Evolutionary conservation across 92 coral and sea anemone genomes (phyloP).

Genomic region (Nematostella vectensis): DNA sequence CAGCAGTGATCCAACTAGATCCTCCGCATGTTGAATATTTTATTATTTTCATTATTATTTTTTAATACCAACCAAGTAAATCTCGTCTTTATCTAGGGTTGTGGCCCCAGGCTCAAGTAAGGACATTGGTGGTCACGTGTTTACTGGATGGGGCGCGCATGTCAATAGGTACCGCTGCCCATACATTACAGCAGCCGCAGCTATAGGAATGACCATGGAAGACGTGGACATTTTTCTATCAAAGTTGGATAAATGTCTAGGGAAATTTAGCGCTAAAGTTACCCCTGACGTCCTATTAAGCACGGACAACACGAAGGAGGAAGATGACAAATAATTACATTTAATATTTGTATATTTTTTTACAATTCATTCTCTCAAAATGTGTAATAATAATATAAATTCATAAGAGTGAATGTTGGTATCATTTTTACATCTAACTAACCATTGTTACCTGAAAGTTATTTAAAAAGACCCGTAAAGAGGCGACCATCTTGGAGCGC

Average conservation of each 20-base stretch:
- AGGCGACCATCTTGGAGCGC: too few relatives aligned
- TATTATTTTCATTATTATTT: too few relatives aligned
- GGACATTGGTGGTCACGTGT: slow-evolving; percentile 82
- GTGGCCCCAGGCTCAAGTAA: slow-evolving; percentile 75
- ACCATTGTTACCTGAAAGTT: too few relatives aligned
- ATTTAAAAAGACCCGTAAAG: too few relatives aligned
- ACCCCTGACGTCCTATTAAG: background rate
- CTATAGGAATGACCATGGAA: slow-evolving; percentile 85
- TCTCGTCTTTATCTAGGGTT: slow-evolving; percentile 41
- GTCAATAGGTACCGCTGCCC: slow-evolving; percentile 73
- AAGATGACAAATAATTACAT: background rate
- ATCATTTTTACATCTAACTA: too few relatives aligned
- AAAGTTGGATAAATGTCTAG: slow-evolving; percentile 81
- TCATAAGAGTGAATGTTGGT: too few relatives aligned
- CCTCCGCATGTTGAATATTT: too few relatives aligned
- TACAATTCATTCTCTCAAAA: too few relatives aligned
- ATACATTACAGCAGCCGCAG: slow-evolving; percentile 95
- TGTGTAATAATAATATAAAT: too few relatives aligned
- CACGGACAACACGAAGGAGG: background rate
- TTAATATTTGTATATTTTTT: too few relatives aligned
- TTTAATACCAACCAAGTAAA: too few relatives aligned
- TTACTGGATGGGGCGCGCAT: slow-evolving; percentile 97
- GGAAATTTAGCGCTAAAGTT: slow-evolving; percentile 31
- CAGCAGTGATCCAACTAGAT: too few relatives aligned
- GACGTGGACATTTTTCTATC: slow-evolving; percentile 89